These are phyloP conservation scores for Cebidichthys violaceus DNA, from an alignment of 2,113 vertebrate species.

Conservation along the genomic window DNA sequence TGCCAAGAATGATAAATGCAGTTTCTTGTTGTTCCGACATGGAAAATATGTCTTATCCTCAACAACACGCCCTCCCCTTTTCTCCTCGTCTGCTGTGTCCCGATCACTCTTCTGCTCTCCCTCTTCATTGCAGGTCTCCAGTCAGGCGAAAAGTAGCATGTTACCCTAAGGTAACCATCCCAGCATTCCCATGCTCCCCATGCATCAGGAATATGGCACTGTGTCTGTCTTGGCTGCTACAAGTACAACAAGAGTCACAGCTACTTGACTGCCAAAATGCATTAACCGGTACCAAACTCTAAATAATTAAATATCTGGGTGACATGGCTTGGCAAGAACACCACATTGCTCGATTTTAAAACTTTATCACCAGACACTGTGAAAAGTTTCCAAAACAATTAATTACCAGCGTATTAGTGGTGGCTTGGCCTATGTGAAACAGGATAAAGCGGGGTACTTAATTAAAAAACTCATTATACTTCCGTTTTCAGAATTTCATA, in stretches of 20 bases:
- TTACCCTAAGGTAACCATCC: slow-evolving; percentile 72
- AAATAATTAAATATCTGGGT: slow-evolving; percentile 74
- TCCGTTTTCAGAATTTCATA: slow-evolving; percentile 74
- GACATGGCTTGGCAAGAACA: slow-evolving; percentile 66
- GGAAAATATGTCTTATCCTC: slow-evolving; percentile 16
- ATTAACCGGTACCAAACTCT: slow-evolving; percentile 75
- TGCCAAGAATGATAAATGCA: slow-evolving; percentile 24
- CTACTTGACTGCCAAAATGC: slow-evolving; percentile 72
- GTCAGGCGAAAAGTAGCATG: slow-evolving; percentile 59
- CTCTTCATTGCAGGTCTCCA: slow-evolving; percentile 33
- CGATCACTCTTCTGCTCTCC: background rate
- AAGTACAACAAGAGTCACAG: slow-evolving; percentile 52
- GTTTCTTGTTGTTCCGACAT: slow-evolving; percentile 8
- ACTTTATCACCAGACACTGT: slow-evolving; percentile 73
- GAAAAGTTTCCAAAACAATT: slow-evolving; percentile 84
- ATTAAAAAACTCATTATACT: slow-evolving; percentile 84
- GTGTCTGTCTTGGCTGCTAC: slow-evolving; percentile 58
- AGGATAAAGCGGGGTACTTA: slow-evolving; percentile 77
- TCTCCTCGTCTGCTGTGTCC: slow-evolving; percentile 6
- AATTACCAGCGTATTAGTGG: slow-evolving; percentile 78
- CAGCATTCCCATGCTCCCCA: slow-evolving; percentile 37
- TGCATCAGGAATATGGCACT: slow-evolving; percentile 47
- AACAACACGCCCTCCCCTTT: background rate
- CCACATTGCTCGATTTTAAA: slow-evolving; percentile 78
- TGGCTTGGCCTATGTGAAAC: slow-evolving; percentile 72